A percentile compares a stretch with the other conserved stretches of the same genome.
phyloP scores from a whole-genome alignment of 2,888 invertebrate species.

The Orgyia antiqua region DNA sequence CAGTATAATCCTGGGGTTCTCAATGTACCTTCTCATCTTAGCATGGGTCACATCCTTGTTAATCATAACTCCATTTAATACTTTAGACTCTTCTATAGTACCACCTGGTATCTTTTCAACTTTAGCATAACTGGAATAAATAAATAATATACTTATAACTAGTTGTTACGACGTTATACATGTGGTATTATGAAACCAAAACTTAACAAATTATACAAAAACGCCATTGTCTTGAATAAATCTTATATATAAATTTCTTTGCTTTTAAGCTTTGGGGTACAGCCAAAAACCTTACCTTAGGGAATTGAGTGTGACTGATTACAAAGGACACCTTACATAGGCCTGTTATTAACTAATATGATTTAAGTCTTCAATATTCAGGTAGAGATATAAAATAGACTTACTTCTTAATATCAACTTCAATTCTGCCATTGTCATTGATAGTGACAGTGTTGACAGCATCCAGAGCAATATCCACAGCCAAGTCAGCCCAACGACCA shows the following conservation, averaged over 20 bases:
- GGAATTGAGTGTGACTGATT: no score
- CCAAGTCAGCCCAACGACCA: conserved; percentile 96
- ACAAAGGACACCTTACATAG: no score
- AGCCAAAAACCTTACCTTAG: no score
- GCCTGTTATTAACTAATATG: no score
- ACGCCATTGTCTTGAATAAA: no score
- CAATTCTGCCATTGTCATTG: conserved; percentile 92
- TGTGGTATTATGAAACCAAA: no score
- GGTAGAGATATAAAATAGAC: no score
- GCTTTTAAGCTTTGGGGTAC: no score
- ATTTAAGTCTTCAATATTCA: no score
- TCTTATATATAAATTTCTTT: no score
- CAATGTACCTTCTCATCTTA: conserved; percentile 96
- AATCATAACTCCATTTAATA: conserved; percentile 96
- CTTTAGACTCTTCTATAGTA: conserved; percentile 94
- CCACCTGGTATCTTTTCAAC: conserved; percentile 97
- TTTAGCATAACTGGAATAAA: conserved; percentile 89
- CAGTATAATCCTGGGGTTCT: conserved; percentile 96
- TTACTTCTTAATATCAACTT: conserved; percentile 97
- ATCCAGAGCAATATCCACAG: conserved; percentile 96
- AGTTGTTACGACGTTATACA: background rate
- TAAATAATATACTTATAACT: background rate
- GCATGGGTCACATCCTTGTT: conserved; percentile 99
- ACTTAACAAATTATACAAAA: no score
- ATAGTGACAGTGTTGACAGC: conserved; percentile 95